Conservation (phyloP, 1,140 invertebrate species). For the Monomorium pharaonis region DNA sequence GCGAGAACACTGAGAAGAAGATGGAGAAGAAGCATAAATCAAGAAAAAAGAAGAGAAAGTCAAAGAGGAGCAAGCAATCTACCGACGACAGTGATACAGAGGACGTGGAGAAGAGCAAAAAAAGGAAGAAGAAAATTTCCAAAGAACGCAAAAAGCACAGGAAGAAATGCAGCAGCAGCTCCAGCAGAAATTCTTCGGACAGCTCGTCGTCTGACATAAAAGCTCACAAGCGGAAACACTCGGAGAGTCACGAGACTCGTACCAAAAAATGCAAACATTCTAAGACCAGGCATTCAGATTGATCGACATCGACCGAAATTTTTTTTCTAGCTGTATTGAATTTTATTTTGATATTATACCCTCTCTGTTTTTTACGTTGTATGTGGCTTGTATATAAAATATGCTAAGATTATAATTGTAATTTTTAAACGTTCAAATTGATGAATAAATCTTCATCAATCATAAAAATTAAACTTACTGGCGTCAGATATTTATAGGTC, state of each 20-base stretch:
- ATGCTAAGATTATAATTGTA: not conserved
- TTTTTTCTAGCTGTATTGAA: not conserved
- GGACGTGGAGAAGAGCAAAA: conserved; percentile 68
- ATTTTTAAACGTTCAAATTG: not conserved
- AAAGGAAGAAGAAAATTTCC: conserved; percentile 74
- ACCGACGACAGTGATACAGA: conserved; percentile 58
- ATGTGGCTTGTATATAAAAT: conserved; percentile 21
- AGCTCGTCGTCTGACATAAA: conserved; percentile 65
- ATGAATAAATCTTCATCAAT: not conserved
- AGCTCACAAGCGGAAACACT: conserved; percentile 71
- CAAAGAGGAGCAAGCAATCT: conserved; percentile 63
- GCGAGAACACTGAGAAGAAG: conserved; percentile 50
- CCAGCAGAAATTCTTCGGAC: conserved; percentile 61
- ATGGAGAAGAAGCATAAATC: conserved; percentile 65
- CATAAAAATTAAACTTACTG: conserved; percentile 86
- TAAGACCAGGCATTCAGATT: conserved; percentile 72
- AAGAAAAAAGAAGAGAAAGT: conserved; percentile 74
- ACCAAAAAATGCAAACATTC: conserved; percentile 80
- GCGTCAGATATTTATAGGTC: conserved; percentile 97
- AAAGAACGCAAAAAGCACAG: conserved; percentile 76
- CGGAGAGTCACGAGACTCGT: conserved; percentile 44
- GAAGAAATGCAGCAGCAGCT: conserved; percentile 66
- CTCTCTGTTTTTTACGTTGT: not conserved
- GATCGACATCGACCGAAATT: conserved; percentile 11
- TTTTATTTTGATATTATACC: not conserved